Conservation (phyloP, 92 coral and sea anemone species). For the Blastomussa wellsi region DNA sequence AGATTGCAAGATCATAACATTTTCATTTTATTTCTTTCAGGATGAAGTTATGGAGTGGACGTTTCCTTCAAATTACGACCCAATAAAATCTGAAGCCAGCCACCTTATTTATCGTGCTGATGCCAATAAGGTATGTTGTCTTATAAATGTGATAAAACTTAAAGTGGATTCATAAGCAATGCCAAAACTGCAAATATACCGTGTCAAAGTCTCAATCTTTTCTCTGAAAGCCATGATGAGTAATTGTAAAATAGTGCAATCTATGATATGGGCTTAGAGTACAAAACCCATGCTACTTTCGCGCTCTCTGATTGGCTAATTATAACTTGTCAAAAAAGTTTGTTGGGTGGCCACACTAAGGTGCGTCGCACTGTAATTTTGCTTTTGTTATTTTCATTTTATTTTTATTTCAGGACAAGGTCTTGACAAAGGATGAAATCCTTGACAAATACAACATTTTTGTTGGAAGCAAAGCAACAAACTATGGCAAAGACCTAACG, state of each 20-base stretch:
- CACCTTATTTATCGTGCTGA: constrained; percentile 85
- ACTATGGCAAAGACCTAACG: constrained; percentile 77
- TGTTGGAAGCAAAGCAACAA: constrained; percentile 91
- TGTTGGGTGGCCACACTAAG: too few relatives aligned
- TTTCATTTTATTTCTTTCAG: constrained; percentile 39
- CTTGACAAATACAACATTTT: constrained; percentile 68
- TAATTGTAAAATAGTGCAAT: too few relatives aligned
- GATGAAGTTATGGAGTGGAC: constrained; percentile 81
- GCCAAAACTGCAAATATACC: too few relatives aligned
- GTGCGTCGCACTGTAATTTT: not conserved
- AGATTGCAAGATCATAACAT: not conserved
- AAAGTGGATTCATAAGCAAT: too few relatives aligned
- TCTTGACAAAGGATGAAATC: constrained; percentile 77
- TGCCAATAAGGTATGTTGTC: constrained; percentile 54
- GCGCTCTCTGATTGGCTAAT: too few relatives aligned
- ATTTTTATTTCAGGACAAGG: constrained; percentile 59
- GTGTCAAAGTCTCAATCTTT: too few relatives aligned
- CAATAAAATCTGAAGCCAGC: constrained; percentile 64
- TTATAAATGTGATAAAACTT: too few relatives aligned
- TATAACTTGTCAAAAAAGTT: too few relatives aligned
- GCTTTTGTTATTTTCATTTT: not conserved
- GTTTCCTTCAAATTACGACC: constrained; percentile 73
- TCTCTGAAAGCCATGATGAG: too few relatives aligned
- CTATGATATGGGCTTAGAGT: too few relatives aligned
- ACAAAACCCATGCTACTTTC: too few relatives aligned